These are phyloP conservation scores for Amphimedon queenslandica DNA, from an alignment of 37 sponge, comb jelly and placozoan genomes.

Conservation along the genomic window DNA sequence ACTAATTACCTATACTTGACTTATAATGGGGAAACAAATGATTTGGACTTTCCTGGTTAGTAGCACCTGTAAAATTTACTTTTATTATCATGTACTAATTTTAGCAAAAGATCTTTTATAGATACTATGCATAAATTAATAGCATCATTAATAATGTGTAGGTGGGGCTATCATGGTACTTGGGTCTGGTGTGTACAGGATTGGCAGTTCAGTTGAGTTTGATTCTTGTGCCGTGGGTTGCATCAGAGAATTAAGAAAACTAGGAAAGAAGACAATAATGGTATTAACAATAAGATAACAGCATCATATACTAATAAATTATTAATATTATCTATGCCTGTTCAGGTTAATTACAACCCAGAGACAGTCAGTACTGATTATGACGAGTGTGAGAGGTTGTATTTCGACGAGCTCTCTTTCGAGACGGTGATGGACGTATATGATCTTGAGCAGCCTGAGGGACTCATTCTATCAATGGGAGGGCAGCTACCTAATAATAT, in stretches of 20 bases:
- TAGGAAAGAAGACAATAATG: constrained; percentile 53
- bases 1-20: constrained; percentile 99
- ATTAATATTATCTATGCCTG: neutral
- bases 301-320: too few relatives aligned
- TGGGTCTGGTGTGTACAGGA: constrained; percentile 95
- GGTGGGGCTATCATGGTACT: constrained; percentile 85
- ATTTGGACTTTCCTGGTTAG: constrained; percentile 70
- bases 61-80: neutral
- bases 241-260: constrained; percentile 83
- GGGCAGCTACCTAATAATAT: constrained; percentile 99
- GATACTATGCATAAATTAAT: too few relatives aligned
- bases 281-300: too few relatives aligned
- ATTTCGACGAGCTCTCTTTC: constrained; percentile 96
- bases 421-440: constrained; percentile 97
- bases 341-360: constrained; percentile 88
- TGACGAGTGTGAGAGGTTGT: constrained; percentile 95
- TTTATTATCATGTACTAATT: too few relatives aligned
- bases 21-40: constrained; percentile 86
- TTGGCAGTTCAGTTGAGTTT: constrained; percentile 98
- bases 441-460: constrained; percentile 87
- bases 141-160: too few relatives aligned
- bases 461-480: constrained; percentile 92
- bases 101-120: too few relatives aligned
- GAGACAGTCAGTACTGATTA: constrained; percentile 93
- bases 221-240: constrained; percentile 99